Conservation (phyloP, 2,888 invertebrate genomes). For the Acronicta leporina region DNA sequence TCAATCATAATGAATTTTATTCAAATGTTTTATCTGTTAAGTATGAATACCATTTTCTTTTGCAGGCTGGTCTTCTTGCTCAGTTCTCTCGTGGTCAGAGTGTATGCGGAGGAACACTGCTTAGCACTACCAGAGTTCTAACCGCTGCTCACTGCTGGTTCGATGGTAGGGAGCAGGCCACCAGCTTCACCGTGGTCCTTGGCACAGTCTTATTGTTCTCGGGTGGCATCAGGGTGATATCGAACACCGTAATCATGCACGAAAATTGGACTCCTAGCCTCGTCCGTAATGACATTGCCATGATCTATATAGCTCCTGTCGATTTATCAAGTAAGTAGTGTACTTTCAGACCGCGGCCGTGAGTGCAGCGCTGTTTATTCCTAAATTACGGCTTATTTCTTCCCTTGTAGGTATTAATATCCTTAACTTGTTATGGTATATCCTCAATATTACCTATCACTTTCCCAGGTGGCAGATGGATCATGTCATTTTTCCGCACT, state of each 20-base stretch:
- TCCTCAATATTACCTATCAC: too few relatives aligned
- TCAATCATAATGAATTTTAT: too few relatives aligned
- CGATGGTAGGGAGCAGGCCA: slow-evolving; percentile 69
- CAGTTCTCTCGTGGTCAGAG: slow-evolving; percentile 38
- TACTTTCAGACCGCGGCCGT: too few relatives aligned
- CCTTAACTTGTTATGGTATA: too few relatives aligned
- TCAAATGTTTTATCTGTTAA: too few relatives aligned
- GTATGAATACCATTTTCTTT: background rate
- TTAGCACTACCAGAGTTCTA: slow-evolving; percentile 58
- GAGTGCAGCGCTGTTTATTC: too few relatives aligned
- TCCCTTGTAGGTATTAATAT: too few relatives aligned
- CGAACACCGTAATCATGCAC: slow-evolving; percentile 60
- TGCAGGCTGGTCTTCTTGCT: slow-evolving; percentile 37
- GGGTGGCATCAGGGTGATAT: slow-evolving; percentile 64
- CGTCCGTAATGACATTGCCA: slow-evolving; percentile 71
- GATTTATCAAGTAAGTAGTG: slow-evolving; percentile 55
- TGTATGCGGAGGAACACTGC: slow-evolving; percentile 69
- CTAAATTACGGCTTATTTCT: too few relatives aligned
- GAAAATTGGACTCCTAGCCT: slow-evolving; percentile 62
- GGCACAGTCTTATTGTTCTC: slow-evolving; percentile 65
- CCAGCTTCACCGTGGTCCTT: slow-evolving; percentile 67
- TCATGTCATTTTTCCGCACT: too few relatives aligned
- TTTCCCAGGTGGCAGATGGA: too few relatives aligned
- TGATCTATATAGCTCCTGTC: slow-evolving; percentile 60
- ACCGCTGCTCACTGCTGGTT: slow-evolving; percentile 77